Base-by-base conservation (phyloP, 1,140 invertebrate species). In the Apis florea region DNA sequence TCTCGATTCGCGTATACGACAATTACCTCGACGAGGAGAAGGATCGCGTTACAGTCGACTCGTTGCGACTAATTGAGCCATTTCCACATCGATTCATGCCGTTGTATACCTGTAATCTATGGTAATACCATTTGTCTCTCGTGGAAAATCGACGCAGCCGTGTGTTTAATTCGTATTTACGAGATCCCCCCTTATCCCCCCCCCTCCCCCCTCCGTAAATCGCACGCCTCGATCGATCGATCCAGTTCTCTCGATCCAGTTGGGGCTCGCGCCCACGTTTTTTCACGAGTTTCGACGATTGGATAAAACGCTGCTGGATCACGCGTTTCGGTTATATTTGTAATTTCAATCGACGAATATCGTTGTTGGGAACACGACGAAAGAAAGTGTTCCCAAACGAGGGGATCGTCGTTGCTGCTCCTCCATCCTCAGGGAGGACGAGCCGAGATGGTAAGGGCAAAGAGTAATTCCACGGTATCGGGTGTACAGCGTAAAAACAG, bases 391-490 rank as follows among this genome's bases (percentile, higher is more conserved):
- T 40, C 6, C 4, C 31, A 40, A 40, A 40, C 3, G 31, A 40
- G 31, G 31, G 31, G 31, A 31, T 31, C 31, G 31, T 31, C 31
- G 31, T 31, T 4, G 31, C 31, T 31, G n/a, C 31, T 31, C 2
- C 31, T 31, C 40, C 5, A n/a, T n/a, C n/a, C n/a, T n/a, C n/a
- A n/a, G n/a, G n/a, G n/a, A n/a, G 56, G 17, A 19, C 49, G 21
- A 40, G 12, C n/a, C n/a, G n/a, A n/a, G 54, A 71, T 61, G 31
- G 56, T 61, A 26, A 72, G 68, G 49, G 40, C 77, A 61, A 69
- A 61, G 69, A 79, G 77, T 79, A 79, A 79, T 79, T 72, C 68
- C 58, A 79, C 47, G 26, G 77, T 71, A 79, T 71, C 69, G 59
- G 17, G 31, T 58, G 12, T 56, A 17, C 40, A 19, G 51, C 68